phyloP scores from a whole-genome alignment of 30 jellyfish, hydroid and myxozoan genomes.

The Euphysa ruthae region DNA sequence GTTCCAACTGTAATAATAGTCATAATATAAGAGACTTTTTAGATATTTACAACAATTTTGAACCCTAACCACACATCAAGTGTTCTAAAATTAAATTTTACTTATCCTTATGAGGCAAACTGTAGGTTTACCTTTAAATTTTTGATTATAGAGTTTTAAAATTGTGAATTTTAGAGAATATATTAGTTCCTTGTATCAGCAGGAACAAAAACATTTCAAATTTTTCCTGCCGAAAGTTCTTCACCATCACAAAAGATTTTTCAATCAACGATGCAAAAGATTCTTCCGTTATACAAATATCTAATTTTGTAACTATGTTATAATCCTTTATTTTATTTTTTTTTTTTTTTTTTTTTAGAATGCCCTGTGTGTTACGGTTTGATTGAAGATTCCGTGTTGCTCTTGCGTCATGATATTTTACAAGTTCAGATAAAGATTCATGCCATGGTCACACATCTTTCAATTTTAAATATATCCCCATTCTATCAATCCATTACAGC shows the following conservation, averaged over 20 bases:
- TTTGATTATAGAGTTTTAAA: no score
- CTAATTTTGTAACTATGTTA: neutral
- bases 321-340: neutral
- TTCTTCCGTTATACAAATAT: slow-evolving; percentile 54
- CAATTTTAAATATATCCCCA: slow-evolving; percentile 41
- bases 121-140: no score
- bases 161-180: no score
- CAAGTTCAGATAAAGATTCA: slow-evolving; percentile 36
- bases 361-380: slow-evolving; percentile 91
- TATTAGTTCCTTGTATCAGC: no score
- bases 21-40: no score
- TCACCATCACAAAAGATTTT: slow-evolving; percentile 61
- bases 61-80: no score
- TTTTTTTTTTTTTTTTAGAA: slow-evolving; percentile 31
- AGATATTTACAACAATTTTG: no score
- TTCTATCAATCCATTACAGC: slow-evolving; percentile 64
- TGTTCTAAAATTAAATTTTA: no score
- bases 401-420: slow-evolving; percentile 32
- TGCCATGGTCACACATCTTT: slow-evolving; percentile 15
- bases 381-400: slow-evolving; percentile 56
- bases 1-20: no score
- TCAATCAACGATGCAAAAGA: slow-evolving; percentile 68
- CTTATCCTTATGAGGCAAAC: no score
- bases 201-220: neutral
- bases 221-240: no score